Percentiles rank a stretch among this genome's conserved stretches.
These are phyloP conservation scores for Melieria omissa DNA, from an alignment of 2,888 invertebrate genomes.

Conservation along the genomic window DNA sequence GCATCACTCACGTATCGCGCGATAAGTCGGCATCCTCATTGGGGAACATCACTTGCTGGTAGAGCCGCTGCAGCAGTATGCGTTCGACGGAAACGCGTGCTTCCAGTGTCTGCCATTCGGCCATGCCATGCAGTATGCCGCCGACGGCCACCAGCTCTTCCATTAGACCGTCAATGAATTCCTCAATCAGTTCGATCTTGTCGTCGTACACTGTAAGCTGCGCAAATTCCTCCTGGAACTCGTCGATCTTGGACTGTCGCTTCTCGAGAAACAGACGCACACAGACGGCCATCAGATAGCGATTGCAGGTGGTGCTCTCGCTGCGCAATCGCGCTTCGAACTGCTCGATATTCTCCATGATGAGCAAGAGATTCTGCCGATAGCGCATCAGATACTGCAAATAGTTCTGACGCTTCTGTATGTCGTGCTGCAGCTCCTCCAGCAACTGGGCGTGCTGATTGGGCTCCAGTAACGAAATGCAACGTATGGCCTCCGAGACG, in stretches of 20 bases:
- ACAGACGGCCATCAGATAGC: conserved; percentile 80
- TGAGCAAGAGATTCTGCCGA: conserved; percentile 81
- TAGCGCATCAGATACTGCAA: conserved; percentile 84
- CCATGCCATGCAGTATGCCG: conserved; percentile 77
- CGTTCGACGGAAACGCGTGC: conserved; percentile 88
- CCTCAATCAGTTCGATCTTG: conserved; percentile 88
- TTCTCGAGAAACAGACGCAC: conserved; percentile 84
- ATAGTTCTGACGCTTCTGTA: conserved; percentile 81
- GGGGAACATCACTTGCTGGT: conserved; percentile 93
- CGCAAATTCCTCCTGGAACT: conserved; percentile 84
- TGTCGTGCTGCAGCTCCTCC: conserved; percentile 79
- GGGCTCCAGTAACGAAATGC: conserved; percentile 78
- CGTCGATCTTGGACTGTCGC: conserved; percentile 76
- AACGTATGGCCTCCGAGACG: conserved; percentile 84
- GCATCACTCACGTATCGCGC: conserved; percentile 81
- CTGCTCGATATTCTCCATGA: conserved; percentile 78
- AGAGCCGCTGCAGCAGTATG: conserved; percentile 90
- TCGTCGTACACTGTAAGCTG: conserved; percentile 86
- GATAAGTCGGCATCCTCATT: conserved; percentile 96
- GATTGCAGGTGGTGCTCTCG: conserved; percentile 78
- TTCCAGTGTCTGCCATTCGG: conserved; percentile 74
- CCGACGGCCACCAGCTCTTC: conserved; percentile 77
- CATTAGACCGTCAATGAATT: conserved; percentile 79
- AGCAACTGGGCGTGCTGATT: conserved; percentile 79
- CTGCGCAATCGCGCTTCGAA: conserved; percentile 71